Percentiles rank a stretch among this genome's conserved stretches.
These are phyloP conservation scores for Globodera rostochiensis DNA, from an alignment of 1,140 invertebrate species.

Conservation along the genomic window DNA sequence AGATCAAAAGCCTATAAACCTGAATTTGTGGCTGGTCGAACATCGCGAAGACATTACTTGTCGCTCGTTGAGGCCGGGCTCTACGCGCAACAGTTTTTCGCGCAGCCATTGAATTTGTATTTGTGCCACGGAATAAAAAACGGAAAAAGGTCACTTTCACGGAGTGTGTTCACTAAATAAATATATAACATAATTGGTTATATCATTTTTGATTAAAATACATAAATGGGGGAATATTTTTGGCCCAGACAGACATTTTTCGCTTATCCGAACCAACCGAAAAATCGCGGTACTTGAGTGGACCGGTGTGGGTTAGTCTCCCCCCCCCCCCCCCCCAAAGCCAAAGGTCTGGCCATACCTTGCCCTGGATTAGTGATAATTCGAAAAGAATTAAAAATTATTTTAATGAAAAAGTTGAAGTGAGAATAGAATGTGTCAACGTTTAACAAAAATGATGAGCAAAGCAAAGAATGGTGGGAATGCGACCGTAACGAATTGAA, in stretches of 20 bases:
- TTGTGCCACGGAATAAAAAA: constrained; percentile 6
- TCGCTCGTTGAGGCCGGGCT: constrained; percentile 67
- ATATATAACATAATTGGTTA: background rate
- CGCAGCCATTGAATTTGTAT: constrained; percentile 58
- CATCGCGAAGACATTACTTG: constrained; percentile 69
- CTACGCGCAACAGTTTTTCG: constrained; percentile 66
- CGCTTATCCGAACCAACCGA: too few species aligned
- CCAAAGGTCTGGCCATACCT: too few species aligned
- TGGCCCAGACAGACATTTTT: too few species aligned
- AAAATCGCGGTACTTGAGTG: too few species aligned
- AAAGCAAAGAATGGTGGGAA: background rate
- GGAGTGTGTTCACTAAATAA: background rate
- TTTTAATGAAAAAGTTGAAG: background rate
- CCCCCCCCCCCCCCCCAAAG: too few species aligned
- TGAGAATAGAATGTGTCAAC: background rate
- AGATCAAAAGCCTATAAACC: constrained; percentile 15
- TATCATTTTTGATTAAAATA: too few species aligned
- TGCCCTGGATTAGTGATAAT: too few species aligned
- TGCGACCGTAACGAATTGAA: background rate
- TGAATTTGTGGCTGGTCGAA: constrained; percentile 69
- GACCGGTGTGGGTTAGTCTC: too few species aligned
- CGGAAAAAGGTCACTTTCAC: background rate
- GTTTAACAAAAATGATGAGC: too few species aligned
- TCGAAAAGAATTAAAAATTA: too few species aligned
- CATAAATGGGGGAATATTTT: too few species aligned